phyloP scores from a whole-genome alignment of 2,888 invertebrate species.

The Sipha maydis region DNA sequence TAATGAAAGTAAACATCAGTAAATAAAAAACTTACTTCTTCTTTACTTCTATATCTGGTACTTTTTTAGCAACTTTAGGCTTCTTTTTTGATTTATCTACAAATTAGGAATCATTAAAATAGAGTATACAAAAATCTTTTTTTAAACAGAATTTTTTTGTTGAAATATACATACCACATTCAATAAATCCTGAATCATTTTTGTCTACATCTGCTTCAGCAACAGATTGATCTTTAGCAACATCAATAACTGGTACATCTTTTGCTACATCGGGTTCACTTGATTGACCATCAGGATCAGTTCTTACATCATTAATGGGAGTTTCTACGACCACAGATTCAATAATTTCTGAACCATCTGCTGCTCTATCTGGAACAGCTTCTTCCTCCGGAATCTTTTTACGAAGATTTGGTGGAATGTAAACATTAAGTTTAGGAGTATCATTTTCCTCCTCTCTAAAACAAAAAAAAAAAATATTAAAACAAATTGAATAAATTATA shows the following conservation, averaged over 20 bases:
- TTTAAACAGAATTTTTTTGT: constrained; percentile 1
- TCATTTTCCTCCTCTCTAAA: constrained; percentile 12
- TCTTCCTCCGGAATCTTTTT: constrained; percentile 18
- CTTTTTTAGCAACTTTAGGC: constrained; percentile 39
- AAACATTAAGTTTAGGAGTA: constrained; percentile 38
- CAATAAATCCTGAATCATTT: constrained; percentile 53
- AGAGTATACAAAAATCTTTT: background rate
- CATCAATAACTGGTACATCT: background rate
- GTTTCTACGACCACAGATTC: constrained; percentile 41
- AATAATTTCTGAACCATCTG: constrained; percentile 49
- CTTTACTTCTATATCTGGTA: constrained; percentile 44
- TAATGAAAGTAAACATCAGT: background rate
- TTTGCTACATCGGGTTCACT: constrained; percentile 44
- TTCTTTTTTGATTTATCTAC: constrained; percentile 56
- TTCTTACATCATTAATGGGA: constrained; percentile 39
- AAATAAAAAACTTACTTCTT: constrained; percentile 36
- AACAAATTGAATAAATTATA: background rate
- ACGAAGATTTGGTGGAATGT: constrained; percentile 56
- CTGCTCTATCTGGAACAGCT: constrained; percentile 30
- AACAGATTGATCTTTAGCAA: background rate
- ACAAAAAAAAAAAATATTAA: background rate
- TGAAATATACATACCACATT: constrained; percentile 44
- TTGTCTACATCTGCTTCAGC: constrained; percentile 1
- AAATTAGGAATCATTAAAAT: background rate
- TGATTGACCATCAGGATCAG: constrained; percentile 54